Base-by-base conservation (phyloP, 2,797 vertebrate genomes). In the Lepidocolaptes lacrymiger region DNA sequence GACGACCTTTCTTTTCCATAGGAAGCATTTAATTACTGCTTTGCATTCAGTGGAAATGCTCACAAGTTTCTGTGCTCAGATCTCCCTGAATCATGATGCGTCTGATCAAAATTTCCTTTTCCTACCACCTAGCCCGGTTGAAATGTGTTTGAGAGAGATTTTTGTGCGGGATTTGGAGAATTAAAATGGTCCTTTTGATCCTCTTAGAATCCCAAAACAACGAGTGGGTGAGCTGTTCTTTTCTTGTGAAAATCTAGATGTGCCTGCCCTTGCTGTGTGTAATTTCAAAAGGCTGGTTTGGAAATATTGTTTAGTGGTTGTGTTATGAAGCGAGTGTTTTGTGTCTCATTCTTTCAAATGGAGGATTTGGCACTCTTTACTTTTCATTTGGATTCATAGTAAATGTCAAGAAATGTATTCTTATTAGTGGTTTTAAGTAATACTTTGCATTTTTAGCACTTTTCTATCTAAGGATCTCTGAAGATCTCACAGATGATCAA, bases 11-110 rank as follows among this genome's bases (percentile, higher is more conserved):
- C 85, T 87, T 62, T 95, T 84, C 95, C 91, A 82, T 48, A 62
- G 93, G 93, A 96, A 96, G 39, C 86, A 39, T 97, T 96, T 97
- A 97, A 97, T 97, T 96, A 94, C 88, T 78, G 62, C 74, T 96
- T 92, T 87, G 89, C 91, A 88, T 94, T 95, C 96, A 46, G 61
- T 43, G 36, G 84, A 75, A 91, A 90, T 17, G 46, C 77, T 90
- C 36, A 17, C 91, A 81, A 73, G 74, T 73, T 96, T 75, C 85
- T 75, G 41, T n/a, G 14, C 79, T 91, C 59, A n/a, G 49, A 73
- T 91, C 69, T 93, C 56, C 76, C 85, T 54, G 56, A 90, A 88
- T 91, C 30, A 4, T 71, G 51, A 92, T 86, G 67, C n/a, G 48
- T 85, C 61, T 86, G 93, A 85, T 95, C 75, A 63, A n/a, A 43